These are phyloP conservation scores for Orthosia gothica DNA, from an alignment of 2,888 invertebrate genomes.

Conservation along the genomic window DNA sequence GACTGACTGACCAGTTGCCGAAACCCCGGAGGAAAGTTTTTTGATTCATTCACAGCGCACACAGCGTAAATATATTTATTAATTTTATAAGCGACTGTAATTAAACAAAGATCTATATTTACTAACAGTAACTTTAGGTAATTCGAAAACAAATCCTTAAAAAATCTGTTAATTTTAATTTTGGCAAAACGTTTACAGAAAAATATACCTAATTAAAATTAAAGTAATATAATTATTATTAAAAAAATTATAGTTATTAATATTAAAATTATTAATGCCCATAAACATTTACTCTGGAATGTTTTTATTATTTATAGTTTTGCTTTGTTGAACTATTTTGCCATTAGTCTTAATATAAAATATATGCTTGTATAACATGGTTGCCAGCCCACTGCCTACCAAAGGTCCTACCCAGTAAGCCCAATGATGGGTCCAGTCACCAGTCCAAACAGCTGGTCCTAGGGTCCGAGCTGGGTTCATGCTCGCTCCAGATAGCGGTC, in stretches of 20 bases:
- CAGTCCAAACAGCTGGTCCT: constrained; percentile 94
- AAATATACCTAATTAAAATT: neutral
- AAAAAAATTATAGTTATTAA: neutral
- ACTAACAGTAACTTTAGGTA: too few species aligned
- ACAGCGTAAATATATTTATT: neutral
- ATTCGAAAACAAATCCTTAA: too few species aligned
- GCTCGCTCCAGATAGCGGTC: constrained; percentile 93
- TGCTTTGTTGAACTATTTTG: neutral
- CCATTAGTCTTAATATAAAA: constrained; percentile 69
- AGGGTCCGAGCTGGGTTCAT: constrained; percentile 94
- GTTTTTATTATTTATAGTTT: neutral
- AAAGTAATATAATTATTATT: neutral
- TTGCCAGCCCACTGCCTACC: constrained; percentile 78
- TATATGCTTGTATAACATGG: constrained; percentile 77
- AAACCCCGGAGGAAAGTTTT: neutral
- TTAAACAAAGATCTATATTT: too few species aligned
- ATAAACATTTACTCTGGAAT: neutral
- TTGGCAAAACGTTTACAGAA: too few species aligned
- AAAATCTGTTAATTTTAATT: too few species aligned
- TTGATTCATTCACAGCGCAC: neutral
- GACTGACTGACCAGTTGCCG: too few species aligned
- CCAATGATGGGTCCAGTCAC: constrained; percentile 93
- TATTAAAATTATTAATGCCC: too few species aligned
- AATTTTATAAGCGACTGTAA: neutral
- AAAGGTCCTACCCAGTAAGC: constrained; percentile 93